Conservation (phyloP, 1,140 invertebrate species). For the Papilio polyxenes region DNA sequence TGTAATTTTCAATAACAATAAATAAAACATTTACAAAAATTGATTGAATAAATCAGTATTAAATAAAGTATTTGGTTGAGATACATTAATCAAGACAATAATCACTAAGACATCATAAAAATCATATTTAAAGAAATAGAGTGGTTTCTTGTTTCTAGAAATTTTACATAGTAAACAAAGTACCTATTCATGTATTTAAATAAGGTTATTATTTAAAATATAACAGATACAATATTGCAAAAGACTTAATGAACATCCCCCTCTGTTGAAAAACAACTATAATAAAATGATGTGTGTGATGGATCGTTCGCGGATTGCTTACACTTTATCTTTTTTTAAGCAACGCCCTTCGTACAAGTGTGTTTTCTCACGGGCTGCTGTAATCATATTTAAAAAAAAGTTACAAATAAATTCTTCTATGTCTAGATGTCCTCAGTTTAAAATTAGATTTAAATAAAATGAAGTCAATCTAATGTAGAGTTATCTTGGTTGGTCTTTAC, state of each 20-base stretch:
- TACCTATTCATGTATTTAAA: background rate
- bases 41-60: too few species aligned
- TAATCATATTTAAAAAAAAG: background rate
- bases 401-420: background rate
- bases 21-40: too few species aligned
- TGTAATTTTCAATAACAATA: too few species aligned
- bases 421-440: background rate
- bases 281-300: slow-evolving; percentile 68
- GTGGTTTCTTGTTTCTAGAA: too few species aligned
- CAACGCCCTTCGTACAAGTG: slow-evolving; percentile 57
- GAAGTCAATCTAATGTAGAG: too few species aligned
- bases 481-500: too few species aligned
- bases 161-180: too few species aligned
- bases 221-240: background rate
- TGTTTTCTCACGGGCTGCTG: slow-evolving; percentile 65
- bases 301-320: slow-evolving; percentile 54
- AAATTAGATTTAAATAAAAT: too few species aligned
- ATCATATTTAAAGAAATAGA: too few species aligned
- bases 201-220: background rate
- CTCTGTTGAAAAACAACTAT: slow-evolving; percentile 57
- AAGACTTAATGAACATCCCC: slow-evolving; percentile 44
- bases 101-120: too few species aligned
- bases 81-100: too few species aligned
- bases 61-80: too few species aligned
- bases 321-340: slow-evolving; percentile 61